Evolutionary conservation across 23 tunicate genomes (phyloP).

Genomic region (Botrylloides violaceus): DNA sequence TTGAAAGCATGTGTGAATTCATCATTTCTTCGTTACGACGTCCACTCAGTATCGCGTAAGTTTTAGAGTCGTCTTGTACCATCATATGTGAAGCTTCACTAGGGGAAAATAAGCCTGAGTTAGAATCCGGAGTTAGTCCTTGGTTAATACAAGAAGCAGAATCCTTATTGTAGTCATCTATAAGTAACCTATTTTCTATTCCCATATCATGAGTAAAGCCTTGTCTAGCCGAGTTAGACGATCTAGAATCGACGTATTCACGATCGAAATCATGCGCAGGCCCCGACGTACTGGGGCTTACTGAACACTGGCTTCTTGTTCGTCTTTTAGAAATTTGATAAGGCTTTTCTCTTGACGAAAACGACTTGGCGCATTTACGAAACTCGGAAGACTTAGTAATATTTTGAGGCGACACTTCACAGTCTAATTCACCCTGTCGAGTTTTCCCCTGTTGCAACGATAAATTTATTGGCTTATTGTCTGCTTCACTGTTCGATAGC

Average conservation of each 20-base stretch:
- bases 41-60: conserved; percentile 20
- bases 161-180: conserved; percentile 8
- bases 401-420: neutral
- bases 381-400: neutral
- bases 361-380: conserved; percentile 11
- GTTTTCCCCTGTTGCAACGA: conserved; percentile 20
- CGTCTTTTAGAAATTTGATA: conserved; percentile 4
- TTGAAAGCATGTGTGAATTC: conserved; percentile 14
- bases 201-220: conserved; percentile 8
- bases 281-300: neutral
- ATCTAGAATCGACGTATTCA: neutral
- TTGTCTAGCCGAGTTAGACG: neutral
- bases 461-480: conserved; percentile 22
- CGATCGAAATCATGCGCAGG: neutral
- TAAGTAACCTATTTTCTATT: conserved; percentile 5
- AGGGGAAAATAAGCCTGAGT: conserved; percentile 7
- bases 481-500: neutral
- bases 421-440: conserved; percentile 3
- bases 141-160: neutral
- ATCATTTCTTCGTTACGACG: conserved; percentile 23
- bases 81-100: conserved; percentile 25
- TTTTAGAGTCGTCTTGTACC: conserved; percentile 28
- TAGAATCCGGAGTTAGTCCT: conserved; percentile 6
- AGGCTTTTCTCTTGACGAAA: conserved; percentile 6
- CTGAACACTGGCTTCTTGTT: conserved; percentile 13